Evolutionary conservation across 2,888 invertebrate species (phyloP).

Genomic region (Agrochola litura): DNA sequence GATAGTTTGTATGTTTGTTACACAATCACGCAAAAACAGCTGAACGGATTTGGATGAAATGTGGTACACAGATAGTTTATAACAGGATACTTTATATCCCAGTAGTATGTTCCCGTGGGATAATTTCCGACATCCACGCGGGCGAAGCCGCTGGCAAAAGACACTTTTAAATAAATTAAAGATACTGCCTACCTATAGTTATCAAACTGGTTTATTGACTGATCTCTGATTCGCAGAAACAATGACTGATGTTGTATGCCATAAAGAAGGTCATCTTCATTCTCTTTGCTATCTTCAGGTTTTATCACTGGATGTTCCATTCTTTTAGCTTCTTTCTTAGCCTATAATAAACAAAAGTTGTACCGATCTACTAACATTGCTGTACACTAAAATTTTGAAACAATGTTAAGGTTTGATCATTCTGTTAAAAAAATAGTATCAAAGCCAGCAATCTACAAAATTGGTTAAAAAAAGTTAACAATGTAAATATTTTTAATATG

Average conservation of each 20-base stretch:
- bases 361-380: background rate
- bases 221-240: slow-evolving; percentile 92
- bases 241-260: slow-evolving; percentile 91
- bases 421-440: background rate
- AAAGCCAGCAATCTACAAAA: no score
- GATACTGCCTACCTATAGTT: slow-evolving; percentile 87
- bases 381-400: background rate
- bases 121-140: no score
- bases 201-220: slow-evolving; percentile 91
- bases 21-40: no score
- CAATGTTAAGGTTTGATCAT: no score
- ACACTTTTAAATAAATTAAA: background rate
- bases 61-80: no score
- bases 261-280: slow-evolving; percentile 88
- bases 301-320: slow-evolving; percentile 72
- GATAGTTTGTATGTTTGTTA: no score
- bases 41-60: no score
- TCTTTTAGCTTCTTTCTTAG: slow-evolving; percentile 81
- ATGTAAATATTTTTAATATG: no score
- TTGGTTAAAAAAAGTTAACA: no score
- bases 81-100: no score
- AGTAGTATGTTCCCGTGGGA: no score
- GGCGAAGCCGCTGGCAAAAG: no score
- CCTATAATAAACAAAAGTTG: slow-evolving; percentile 65
- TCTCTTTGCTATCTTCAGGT: slow-evolving; percentile 78